Conservation (phyloP, 1,140 invertebrate genomes). For the Copidosoma floridanum region DNA sequence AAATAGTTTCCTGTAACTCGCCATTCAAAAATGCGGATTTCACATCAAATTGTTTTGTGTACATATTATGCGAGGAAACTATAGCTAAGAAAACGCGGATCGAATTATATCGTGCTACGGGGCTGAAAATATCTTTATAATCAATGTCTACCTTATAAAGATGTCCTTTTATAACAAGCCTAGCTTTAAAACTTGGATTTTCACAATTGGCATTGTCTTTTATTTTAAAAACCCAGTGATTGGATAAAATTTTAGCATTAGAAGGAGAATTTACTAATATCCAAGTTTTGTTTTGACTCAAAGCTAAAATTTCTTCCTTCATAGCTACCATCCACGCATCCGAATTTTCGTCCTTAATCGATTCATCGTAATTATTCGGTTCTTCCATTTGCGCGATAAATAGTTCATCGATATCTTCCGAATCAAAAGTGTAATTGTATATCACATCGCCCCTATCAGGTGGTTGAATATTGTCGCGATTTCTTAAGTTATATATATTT, state of each 20-base stretch:
- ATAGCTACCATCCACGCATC: slow-evolving; percentile 30
- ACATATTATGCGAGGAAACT: too few species aligned
- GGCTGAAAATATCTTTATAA: slow-evolving; percentile 39
- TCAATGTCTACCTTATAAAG: slow-evolving; percentile 37
- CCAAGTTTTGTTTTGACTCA: slow-evolving; percentile 30
- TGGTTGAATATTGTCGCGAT: background rate
- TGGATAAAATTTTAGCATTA: slow-evolving; percentile 35
- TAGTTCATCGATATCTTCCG: slow-evolving; percentile 8
- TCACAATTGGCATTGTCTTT: slow-evolving; percentile 37
- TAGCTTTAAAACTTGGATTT: too few species aligned
- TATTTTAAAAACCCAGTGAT: slow-evolving; percentile 43
- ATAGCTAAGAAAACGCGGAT: too few species aligned
- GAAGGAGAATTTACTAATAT: background rate
- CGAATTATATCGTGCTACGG: slow-evolving; percentile 36
- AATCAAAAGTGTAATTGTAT: slow-evolving; percentile 7
- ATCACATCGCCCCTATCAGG: background rate
- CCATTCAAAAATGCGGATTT: slow-evolving; percentile 43
- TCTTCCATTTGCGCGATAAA: slow-evolving; percentile 19
- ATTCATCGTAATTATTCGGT: slow-evolving; percentile 26
- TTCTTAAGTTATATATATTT: background rate
- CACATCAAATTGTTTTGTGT: slow-evolving; percentile 39
- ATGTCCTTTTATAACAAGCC: slow-evolving; percentile 45
- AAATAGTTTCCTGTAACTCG: slow-evolving; percentile 28
- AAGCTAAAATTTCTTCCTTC: slow-evolving; percentile 24
- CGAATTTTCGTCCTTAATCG: slow-evolving; percentile 10